Conservation (phyloP, 2,888 invertebrate species). For the Barypeithes pellucidus region DNA sequence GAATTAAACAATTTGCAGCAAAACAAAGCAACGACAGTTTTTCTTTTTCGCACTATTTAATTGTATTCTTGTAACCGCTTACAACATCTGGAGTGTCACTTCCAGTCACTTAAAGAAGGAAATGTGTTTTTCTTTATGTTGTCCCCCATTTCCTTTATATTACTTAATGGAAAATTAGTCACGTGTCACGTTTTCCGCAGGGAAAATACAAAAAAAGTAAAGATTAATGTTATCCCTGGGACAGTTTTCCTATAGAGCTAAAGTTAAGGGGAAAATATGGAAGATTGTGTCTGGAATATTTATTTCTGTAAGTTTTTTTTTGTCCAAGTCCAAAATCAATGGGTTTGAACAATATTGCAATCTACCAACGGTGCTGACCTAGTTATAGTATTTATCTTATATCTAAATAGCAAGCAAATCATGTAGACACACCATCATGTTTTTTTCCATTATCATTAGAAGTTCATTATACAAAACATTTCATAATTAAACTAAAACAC, state of each 20-base stretch:
- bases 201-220: conserved; percentile 5
- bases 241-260: neutral
- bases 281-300: too few species aligned
- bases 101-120: conserved; percentile 13
- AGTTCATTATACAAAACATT: too few species aligned
- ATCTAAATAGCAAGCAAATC: too few species aligned
- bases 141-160: conserved; percentile 12
- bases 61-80: conserved; percentile 8
- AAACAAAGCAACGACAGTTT: neutral
- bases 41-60: conserved; percentile 8
- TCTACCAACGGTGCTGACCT: too few species aligned
- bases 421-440: too few species aligned
- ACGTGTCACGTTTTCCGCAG: conserved; percentile 21
- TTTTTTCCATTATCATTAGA: too few species aligned
- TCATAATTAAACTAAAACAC: too few species aligned
- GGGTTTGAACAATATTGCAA: too few species aligned
- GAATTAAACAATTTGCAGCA: neutral
- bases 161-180: conserved; percentile 24
- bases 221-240: conserved; percentile 15
- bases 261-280: too few species aligned
- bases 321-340: too few species aligned
- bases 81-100: conserved; percentile 21
- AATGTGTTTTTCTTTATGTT: conserved; percentile 20
- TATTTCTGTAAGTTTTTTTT: too few species aligned
- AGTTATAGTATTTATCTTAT: too few species aligned